Evolutionary conservation across 2,888 invertebrate species (phyloP).

Genomic region (Silvanus unidentatus): DNA sequence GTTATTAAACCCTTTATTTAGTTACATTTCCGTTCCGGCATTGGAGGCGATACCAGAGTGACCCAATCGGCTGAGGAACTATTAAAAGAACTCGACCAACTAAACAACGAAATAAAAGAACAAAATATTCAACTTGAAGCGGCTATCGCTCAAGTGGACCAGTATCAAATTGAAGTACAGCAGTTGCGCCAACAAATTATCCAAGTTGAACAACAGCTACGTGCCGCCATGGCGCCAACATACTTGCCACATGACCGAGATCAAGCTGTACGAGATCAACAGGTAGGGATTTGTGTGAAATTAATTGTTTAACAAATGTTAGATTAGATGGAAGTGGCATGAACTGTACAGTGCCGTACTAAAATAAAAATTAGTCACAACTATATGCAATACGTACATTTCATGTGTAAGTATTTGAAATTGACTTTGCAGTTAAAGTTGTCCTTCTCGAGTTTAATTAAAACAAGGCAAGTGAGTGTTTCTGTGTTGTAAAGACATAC

Average conservation of each 20-base stretch:
- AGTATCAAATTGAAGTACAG: conserved; percentile 82
- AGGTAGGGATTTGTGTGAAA: conserved; percentile 60
- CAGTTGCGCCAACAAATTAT: conserved; percentile 76
- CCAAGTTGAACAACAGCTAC: conserved; percentile 80
- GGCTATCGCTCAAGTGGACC: conserved; percentile 79
- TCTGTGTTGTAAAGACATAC: too few relatives aligned
- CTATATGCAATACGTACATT: too few relatives aligned
- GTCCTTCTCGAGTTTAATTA: too few relatives aligned
- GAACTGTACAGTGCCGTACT: conserved; percentile 28
- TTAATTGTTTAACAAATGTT: conserved; percentile 7
- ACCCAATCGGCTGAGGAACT: conserved; percentile 67
- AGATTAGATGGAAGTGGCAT: conserved; percentile 34
- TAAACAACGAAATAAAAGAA: conserved; percentile 55
- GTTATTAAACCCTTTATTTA: conserved; percentile 35
- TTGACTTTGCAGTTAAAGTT: too few relatives aligned
- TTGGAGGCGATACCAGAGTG: conserved; percentile 73
- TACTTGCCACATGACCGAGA: conserved; percentile 79
- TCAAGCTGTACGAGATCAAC: conserved; percentile 75
- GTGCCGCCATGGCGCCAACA: conserved; percentile 75
- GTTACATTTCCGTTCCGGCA: conserved; percentile 85
- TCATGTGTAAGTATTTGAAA: background rate
- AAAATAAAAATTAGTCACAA: conserved; percentile 3
- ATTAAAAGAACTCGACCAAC: conserved; percentile 61
- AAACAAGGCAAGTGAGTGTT: too few relatives aligned
- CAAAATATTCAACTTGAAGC: conserved; percentile 65